Evolutionary conservation across 2,113 vertebrate genomes (phyloP), one percentile per base, ranked within the genome.

Genomic region (Brevimyrus niger): DNA sequence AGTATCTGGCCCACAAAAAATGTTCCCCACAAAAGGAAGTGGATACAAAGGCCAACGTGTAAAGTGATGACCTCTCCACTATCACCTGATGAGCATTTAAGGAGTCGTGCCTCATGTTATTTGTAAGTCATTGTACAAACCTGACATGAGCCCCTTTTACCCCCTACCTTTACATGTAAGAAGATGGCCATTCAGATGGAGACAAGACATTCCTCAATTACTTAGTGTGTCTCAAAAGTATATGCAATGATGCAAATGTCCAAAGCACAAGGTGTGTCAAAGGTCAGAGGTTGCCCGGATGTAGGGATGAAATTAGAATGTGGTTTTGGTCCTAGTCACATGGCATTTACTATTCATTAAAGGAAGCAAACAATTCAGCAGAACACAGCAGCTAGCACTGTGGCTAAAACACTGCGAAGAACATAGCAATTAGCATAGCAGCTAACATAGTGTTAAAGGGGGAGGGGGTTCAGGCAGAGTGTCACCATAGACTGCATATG

Each of bases 31-130:
- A 76, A 51, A 86, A 89, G 55, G 76, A 44, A 55, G 58, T n/a
- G 89, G 27, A 69, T 38, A 55, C 21, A 85, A 42, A 87, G 58
- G 88, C 87, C 89, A 87, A 89, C 89, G 89, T 91, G 83, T 84
- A 90, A 92, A 80, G 4, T 90, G 27, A 92, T 90, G 91, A 90
- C 93, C 94, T 92, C 93, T 93, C 93, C 91, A 92, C 93, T 92
- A 94, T 94, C 91, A 89, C 93, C 94, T 92, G 93, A 94, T 90
- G 10, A 23, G 65, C 15, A 10, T 21, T 76, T 80, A 82, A 83
- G 65, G 21, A 50, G 92, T 92, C 93, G 93, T 91, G 91, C 93
- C 94, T 95, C 94, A 94, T 96, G 95, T 95, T 94, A 69, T 51
- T 89, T 89, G 82, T 50, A 89, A 80, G 86, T 53, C 47, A 50